Conservation (phyloP, 1,140 invertebrate species). For the Pseudomyrmex concolor region DNA sequence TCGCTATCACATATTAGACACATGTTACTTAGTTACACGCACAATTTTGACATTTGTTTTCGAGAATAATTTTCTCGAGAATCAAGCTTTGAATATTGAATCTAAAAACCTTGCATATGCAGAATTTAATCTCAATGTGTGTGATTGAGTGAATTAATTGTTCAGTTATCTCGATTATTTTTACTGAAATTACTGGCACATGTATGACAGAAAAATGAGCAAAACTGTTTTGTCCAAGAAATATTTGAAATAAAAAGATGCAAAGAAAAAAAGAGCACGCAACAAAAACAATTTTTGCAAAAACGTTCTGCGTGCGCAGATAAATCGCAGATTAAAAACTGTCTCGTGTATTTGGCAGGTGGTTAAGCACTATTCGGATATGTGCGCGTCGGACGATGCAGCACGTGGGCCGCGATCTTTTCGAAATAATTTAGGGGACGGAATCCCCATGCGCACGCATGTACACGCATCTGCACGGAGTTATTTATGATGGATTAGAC, state of each 20-base stretch:
- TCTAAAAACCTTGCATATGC: background rate
- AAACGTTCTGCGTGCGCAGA: background rate
- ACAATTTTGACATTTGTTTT: background rate
- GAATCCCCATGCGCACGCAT: conserved; percentile 74
- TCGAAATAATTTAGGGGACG: conserved; percentile 84
- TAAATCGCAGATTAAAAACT: conserved; percentile 68
- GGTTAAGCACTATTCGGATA: conserved; percentile 66
- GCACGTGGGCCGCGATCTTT: conserved; percentile 80
- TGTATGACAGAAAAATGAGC: no score
- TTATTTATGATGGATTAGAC: conserved; percentile 84
- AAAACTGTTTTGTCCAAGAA: background rate
- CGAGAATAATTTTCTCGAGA: background rate
- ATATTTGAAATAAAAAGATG: background rate
- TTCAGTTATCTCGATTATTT: background rate
- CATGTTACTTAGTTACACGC: background rate
- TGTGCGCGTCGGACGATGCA: conserved; percentile 41
- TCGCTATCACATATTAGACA: background rate
- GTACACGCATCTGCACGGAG: conserved; percentile 80
- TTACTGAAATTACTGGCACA: background rate
- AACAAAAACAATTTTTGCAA: background rate
- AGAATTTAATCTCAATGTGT: background rate
- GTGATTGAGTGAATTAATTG: conserved; percentile 14
- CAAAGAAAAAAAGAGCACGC: no score
- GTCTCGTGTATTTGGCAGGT: conserved; percentile 68
- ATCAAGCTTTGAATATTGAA: background rate